Evolutionary conservation across 2,888 invertebrate species (phyloP).

Genomic region (Tanaodytes sp.): DNA sequence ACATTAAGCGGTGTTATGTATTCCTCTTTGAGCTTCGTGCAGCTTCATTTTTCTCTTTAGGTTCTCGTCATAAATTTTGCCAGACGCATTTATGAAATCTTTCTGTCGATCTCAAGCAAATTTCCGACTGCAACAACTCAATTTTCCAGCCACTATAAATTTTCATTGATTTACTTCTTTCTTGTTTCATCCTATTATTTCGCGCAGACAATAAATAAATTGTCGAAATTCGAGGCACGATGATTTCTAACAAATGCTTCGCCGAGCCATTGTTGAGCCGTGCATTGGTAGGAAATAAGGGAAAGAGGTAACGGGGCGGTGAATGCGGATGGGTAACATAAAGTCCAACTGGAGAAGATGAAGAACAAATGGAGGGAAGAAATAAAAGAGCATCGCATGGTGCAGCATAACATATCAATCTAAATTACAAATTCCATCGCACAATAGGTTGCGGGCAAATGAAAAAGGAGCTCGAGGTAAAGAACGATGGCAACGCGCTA

Average conservation of each 20-base stretch:
- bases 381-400: conserved; percentile 51
- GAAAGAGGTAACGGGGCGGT: background rate
- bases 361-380: conserved; percentile 28
- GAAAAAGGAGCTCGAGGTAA: conserved; percentile 53
- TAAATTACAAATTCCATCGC: conserved; percentile 72
- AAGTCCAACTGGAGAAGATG: conserved; percentile 34
- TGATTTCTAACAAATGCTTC: conserved; percentile 52
- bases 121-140: no score
- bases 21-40: no score
- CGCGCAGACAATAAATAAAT: conserved; percentile 62
- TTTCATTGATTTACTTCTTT: background rate
- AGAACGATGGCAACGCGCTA: conserved; percentile 54
- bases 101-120: no score
- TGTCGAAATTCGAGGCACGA: conserved; percentile 60
- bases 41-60: no score
- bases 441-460: conserved; percentile 62
- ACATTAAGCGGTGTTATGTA: no score
- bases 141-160: background rate
- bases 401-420: conserved; percentile 69
- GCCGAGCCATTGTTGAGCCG: conserved; percentile 28
- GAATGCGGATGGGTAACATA: conserved; percentile 11
- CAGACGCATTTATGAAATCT: no score
- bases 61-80: no score
- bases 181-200: no score
- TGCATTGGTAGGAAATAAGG: background rate